These are phyloP conservation scores for Gobionotothen gibberifrons DNA, from an alignment of 2,797 vertebrate species.

Conservation along the genomic window DNA sequence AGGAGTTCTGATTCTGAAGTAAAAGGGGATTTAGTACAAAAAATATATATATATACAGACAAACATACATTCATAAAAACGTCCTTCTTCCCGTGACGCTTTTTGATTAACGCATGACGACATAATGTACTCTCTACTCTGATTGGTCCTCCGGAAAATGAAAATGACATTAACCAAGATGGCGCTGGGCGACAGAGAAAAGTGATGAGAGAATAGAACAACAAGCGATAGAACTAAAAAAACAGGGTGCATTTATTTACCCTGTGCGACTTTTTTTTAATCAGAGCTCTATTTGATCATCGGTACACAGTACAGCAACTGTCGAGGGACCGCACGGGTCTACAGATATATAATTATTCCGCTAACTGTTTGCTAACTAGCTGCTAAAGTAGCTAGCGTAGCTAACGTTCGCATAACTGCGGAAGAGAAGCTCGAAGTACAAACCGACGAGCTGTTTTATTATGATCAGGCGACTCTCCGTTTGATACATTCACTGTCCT, in stretches of 20 bases:
- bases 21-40: no score
- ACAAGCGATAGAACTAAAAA: slow-evolving; percentile 61
- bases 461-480: slow-evolving; percentile 1
- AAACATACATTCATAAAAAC: no score
- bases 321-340: background rate
- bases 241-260: slow-evolving; percentile 21
- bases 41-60: no score
- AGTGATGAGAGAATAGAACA: slow-evolving; percentile 75
- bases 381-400: slow-evolving; percentile 63
- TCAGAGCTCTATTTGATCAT: background rate
- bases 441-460: slow-evolving; percentile 16
- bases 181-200: slow-evolving; percentile 76
- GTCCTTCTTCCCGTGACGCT: slow-evolving; percentile 40
- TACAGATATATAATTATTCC: slow-evolving; percentile 13
- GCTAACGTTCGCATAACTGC: slow-evolving; percentile 66
- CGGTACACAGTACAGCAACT: slow-evolving; percentile 4
- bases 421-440: slow-evolving; percentile 69
- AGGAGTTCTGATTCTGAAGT: no score
- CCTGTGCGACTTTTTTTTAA: slow-evolving; percentile 3
- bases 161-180: slow-evolving; percentile 84
- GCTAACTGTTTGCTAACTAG: slow-evolving; percentile 68
- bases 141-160: slow-evolving; percentile 71
- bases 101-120: slow-evolving; percentile 44
- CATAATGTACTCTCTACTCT: slow-evolving; percentile 11
- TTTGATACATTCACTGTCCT: background rate